Base-by-base conservation (phyloP, 2,113 vertebrate species). In the Polypterus bichir region DNA sequence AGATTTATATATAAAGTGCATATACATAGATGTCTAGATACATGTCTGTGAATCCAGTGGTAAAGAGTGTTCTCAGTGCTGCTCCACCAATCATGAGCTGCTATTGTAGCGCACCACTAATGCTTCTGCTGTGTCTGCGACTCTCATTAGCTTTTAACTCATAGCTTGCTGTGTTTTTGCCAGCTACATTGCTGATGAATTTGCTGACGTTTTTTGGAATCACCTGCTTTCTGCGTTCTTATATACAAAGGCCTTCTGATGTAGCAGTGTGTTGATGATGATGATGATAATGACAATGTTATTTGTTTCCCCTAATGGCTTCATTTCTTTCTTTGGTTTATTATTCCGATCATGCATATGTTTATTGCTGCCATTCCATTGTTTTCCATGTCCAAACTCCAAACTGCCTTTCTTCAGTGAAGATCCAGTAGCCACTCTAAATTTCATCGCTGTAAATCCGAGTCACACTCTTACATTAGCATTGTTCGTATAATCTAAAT, bases 111-210 rank as follows among this genome's bases (percentile, higher is more conserved):
- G 27, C 27, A 27, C 27, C 62, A 78, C 84, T 87, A 58, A 54
- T 49, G 61, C 85, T 86, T 83, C 81, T 71, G 78, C 81, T 80
- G 74, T 82, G 86, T 82, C 77, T 80, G 78, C 76, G 70, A 74
- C 73, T 78, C 75, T 71, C 74, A 69, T 83, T 74, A 79, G 69
- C 73, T 79, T 81, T 82, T 77, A 68, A 57, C 58, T 70, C 68
- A 70, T 81, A 79, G 86, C 89, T 77, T 80, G 78, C 72, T 80
- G 83, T 79, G 79, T 83, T 82, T 90, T 87, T 93, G 89, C 85
- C 85, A 88, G 89, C 88, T 88, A 89, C 85, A 89, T 91, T 88
- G 86, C 87, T 83, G 80, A 74, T 86, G 48, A 47, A 75, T 81
- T 61, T 83, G 69, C 70, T 71, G 76, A 75, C 72, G 78, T 79